Base-by-base conservation (phyloP, 2,888 invertebrate species). In the Erebia aethiops region DNA sequence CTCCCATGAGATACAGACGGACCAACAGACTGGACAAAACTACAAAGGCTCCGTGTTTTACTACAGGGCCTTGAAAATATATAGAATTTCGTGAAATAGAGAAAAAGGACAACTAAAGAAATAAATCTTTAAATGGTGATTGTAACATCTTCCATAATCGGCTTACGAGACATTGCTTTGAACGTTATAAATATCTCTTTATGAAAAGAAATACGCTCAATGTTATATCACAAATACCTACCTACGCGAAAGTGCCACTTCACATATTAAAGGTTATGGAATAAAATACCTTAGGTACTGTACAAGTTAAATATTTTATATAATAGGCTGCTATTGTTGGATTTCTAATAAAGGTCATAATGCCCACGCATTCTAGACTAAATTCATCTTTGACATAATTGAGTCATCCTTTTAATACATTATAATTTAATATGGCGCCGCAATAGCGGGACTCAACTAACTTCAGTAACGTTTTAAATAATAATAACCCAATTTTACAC, bases 401-500 rank as follows among this genome's bases (percentile, higher is more conserved):
- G 65, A 71, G 68, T 63, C 69, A 65, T 41, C 21, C 16, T 41
- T 54, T 64, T 56, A 68, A 62, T 62, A 62, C 35, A 62, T 46
- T 60, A 60, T 52, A 71, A 75, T 8, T 57, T 57, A 57, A 73
- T 72, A 75, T 73, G 72, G 74, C 74, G 74, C 35, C 70, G 64
- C 21, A 52, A 66, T 46, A 69, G 58, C 41, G 41, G 51, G 35
- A 35, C 35, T 35, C 35, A 35, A 35, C 35, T 35, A 41, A 18
- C 21, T 18, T 56, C 51, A 16, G 16, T 18, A 16, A 51, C 10
- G 8, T 51, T 67, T 52, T 67, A 52, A 67, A 61, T 60, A 67
- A 41, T 35, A 35, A 35, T 35, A 35, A 35, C 35, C 46, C 49
- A 11, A 46, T 13, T n/a, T 35, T 26, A n/a, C 26, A 26, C 52